phyloP scores from a whole-genome alignment of 2,888 invertebrate genomes.

The Mesorhabditis belari region DNA sequence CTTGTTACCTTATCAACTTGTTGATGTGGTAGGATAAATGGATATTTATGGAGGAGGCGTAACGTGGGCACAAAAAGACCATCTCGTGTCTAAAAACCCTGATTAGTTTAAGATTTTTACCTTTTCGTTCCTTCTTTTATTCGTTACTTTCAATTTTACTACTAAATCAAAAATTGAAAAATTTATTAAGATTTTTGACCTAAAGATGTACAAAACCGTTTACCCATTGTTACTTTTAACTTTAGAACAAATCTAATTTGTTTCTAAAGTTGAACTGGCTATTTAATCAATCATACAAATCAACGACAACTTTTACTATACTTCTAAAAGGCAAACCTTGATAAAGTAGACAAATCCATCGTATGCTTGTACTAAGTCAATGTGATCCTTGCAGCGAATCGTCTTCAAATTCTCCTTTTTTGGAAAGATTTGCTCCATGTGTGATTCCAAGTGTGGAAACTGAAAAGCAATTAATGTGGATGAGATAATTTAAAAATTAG shows the following conservation, averaged over 20 bases:
- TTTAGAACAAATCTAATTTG: too few relatives aligned
- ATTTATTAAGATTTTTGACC: too few relatives aligned
- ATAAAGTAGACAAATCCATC: conserved; percentile 73
- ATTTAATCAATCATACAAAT: too few relatives aligned
- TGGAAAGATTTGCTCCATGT: conserved; percentile 80
- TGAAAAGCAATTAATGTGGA: conserved; percentile 31
- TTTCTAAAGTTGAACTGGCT: too few relatives aligned
- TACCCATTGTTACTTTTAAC: too few relatives aligned
- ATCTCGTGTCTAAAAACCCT: conserved; percentile 92
- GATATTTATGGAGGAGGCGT: conserved; percentile 81
- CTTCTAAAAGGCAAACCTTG: conserved; percentile 66
- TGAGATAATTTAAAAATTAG: too few relatives aligned
- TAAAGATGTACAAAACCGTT: too few relatives aligned
- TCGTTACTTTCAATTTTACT: background rate
- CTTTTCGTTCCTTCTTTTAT: background rate
- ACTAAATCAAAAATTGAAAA: too few relatives aligned
- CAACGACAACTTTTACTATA: conserved; percentile 10
- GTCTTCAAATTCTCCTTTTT: conserved; percentile 71
- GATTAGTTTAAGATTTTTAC: conserved; percentile 65
- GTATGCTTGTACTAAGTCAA: conserved; percentile 79
- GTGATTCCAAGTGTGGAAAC: conserved; percentile 57
- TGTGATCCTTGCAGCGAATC: conserved; percentile 55
- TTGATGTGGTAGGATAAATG: conserved; percentile 52
- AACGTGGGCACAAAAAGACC: conserved; percentile 93
- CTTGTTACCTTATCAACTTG: conserved; percentile 29